Evolutionary conservation across 2,113 vertebrate species (phyloP).

Genomic region (Ibidorhyncha struthersii): DNA sequence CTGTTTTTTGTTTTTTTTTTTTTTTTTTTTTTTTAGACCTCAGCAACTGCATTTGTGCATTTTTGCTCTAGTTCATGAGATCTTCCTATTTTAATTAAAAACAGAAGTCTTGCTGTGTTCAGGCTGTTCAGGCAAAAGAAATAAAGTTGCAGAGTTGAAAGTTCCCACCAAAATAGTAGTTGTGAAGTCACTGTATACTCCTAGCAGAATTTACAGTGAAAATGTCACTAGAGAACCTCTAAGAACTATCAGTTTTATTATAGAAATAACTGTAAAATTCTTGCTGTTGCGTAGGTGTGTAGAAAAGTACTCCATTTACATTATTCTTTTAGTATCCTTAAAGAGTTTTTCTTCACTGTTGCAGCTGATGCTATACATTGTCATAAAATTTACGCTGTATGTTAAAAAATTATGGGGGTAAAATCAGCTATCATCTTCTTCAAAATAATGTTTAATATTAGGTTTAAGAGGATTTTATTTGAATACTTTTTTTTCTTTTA

Average conservation of each 20-base stretch:
- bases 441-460: neutral
- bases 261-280: neutral
- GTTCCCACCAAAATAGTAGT: neutral
- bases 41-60: neutral
- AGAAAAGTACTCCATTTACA: accelerated
- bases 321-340: neutral
- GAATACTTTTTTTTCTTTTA: neutral
- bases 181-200: neutral
- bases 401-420: neutral
- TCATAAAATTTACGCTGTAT: neutral
- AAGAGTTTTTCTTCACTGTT: neutral
- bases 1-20: no score
- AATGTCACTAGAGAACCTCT: neutral
- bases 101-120: neutral
- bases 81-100: neutral
- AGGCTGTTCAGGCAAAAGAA: neutral
- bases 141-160: neutral
- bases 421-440: neutral
- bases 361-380: neutral
- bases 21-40: neutral
- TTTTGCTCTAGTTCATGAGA: neutral
- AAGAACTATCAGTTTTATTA: neutral
- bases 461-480: neutral
- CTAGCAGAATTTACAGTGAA: neutral
- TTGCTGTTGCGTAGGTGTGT: neutral